phyloP scores from a whole-genome alignment of 2,888 invertebrate species.

The Blastobasis lacticolella region DNA sequence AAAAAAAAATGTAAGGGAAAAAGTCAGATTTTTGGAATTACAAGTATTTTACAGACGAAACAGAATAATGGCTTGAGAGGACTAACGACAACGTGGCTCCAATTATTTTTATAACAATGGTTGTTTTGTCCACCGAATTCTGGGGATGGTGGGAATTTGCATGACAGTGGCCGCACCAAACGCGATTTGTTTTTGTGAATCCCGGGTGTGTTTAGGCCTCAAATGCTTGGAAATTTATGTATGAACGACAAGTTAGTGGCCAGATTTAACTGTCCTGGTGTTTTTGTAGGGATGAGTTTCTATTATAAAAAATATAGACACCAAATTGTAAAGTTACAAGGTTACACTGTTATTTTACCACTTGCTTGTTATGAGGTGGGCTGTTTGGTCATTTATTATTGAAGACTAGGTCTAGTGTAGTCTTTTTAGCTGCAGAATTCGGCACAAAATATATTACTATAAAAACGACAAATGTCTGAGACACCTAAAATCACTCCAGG shows the following conservation, averaged over 20 bases:
- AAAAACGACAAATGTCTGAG: no score
- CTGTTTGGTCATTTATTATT: no score
- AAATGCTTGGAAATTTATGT: conserved; percentile 36
- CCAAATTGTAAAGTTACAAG: no score
- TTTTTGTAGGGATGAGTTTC: no score
- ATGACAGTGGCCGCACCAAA: conserved; percentile 54
- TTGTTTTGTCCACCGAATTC: conserved; percentile 46
- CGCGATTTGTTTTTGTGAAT: conserved; percentile 50
- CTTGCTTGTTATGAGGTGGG: no score
- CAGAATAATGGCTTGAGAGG: conserved; percentile 35
- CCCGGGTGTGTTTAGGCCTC: conserved; percentile 33
- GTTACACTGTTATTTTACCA: not conserved
- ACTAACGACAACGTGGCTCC: conserved; percentile 47
- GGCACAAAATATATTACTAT: no score
- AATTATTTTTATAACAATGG: conserved; percentile 66
- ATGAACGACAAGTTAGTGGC: conserved; percentile 29
- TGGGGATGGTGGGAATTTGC: conserved; percentile 47
- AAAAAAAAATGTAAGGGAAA: conserved; percentile 11
- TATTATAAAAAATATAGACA: no score
- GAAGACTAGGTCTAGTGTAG: no score
- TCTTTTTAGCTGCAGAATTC: no score
- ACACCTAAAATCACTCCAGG: no score
- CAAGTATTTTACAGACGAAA: conserved; percentile 10
- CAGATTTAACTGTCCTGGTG: not conserved
- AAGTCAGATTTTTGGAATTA: conserved; percentile 13